Conservation (phyloP, 53 echinoderm and acorn worm species). For the Pentamera pediparva region DNA sequence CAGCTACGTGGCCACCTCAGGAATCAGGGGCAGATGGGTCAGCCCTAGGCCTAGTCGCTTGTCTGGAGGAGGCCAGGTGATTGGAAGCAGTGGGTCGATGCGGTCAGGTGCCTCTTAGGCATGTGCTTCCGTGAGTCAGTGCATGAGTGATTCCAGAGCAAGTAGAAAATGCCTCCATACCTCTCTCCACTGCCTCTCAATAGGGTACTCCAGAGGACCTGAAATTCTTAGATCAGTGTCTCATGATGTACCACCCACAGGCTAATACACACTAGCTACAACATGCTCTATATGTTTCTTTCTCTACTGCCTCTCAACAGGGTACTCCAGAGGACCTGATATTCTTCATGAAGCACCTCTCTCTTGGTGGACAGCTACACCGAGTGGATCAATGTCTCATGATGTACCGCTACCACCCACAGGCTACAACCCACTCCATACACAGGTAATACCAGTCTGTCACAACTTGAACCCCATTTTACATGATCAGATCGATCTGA, state of each 20-base stretch:
- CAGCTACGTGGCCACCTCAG: no score
- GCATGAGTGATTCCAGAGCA: no score
- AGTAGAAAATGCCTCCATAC: no score
- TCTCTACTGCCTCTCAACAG: constrained; percentile 30
- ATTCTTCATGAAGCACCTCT: constrained; percentile 75
- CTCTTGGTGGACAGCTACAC: constrained; percentile 61
- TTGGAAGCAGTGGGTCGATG: no score
- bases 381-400: constrained; percentile 74
- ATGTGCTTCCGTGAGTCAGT: no score
- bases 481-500: neutral
- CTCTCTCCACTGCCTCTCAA: neutral
- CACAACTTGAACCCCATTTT: no score
- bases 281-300: constrained; percentile 87
- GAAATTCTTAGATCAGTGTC: constrained; percentile 74
- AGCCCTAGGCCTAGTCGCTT: no score
- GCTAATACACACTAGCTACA: constrained; percentile 70
- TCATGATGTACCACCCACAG: constrained; percentile 91
- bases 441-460: constrained; percentile 73
- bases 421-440: constrained; percentile 77
- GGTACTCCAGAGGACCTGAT: constrained; percentile 90
- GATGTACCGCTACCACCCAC: constrained; percentile 86
- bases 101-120: no score
- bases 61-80: no score
- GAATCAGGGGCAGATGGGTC: no score
- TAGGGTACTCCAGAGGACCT: constrained; percentile 95